A percentile compares a stretch with the other conserved stretches of the same genome.
Conservation (phyloP, 37 sponge, comb jelly and placozoan genomes). For the Spongia lamella region DNA sequence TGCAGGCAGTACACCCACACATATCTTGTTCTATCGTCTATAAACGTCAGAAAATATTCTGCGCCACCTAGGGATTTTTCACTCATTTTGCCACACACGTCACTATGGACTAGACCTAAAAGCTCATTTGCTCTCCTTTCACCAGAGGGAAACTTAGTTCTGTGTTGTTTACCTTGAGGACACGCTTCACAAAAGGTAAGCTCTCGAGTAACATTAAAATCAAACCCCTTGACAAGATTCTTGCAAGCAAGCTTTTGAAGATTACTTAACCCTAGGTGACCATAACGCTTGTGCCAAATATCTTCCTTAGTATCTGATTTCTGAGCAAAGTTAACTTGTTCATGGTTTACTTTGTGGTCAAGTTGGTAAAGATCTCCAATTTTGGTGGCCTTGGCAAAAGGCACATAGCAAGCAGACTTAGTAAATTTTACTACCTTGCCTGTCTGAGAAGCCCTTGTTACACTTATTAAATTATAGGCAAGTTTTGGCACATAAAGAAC, state of each 20-base stretch:
- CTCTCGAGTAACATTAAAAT: conserved; percentile 29
- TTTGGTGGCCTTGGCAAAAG: conserved; percentile 33
- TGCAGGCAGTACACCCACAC: background rate
- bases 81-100: conserved; percentile 24
- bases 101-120: conserved; percentile 11
- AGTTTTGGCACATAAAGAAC: conserved; percentile 60
- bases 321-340: background rate
- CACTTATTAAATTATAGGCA: conserved; percentile 51
- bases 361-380: conserved; percentile 35
- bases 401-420: conserved; percentile 24
- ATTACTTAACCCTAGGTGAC: conserved; percentile 38
- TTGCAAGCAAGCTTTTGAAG: conserved; percentile 44
- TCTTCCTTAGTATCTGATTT: conserved; percentile 35
- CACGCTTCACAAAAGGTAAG: conserved; percentile 65
- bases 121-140: background rate
- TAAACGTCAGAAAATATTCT: conserved; percentile 21
- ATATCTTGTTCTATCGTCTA: no score
- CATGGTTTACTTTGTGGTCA: conserved; percentile 9
- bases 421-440: conserved; percentile 35
- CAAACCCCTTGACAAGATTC: conserved; percentile 44
- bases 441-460: conserved; percentile 36
- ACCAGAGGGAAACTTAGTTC: conserved; percentile 30
- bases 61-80: conserved; percentile 11
- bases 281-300: conserved; percentile 54
- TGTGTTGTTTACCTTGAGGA: conserved; percentile 54